Evolutionary conservation across 35 echinoderm and acorn worm genomes (phyloP).

Genomic region (Heliocidaris tuberculata): DNA sequence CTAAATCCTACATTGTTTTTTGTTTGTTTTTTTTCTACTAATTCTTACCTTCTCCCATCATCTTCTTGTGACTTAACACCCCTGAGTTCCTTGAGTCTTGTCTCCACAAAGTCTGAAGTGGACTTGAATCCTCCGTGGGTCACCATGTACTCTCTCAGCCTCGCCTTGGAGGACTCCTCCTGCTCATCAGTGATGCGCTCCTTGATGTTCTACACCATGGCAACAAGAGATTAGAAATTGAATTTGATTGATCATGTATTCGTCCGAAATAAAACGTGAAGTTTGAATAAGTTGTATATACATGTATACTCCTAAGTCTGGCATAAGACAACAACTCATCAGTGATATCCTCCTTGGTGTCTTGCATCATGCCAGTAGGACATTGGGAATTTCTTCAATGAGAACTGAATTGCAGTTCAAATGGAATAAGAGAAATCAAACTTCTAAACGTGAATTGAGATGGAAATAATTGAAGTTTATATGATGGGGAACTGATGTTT

Average conservation of each 20-base stretch:
- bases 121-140: slow-evolving; percentile 66
- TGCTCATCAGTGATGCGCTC: slow-evolving; percentile 67
- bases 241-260: no score
- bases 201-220: slow-evolving; percentile 68
- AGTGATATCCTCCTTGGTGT: no score
- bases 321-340: background rate
- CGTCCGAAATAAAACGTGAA: no score
- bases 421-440: no score
- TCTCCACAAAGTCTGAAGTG: slow-evolving; percentile 72
- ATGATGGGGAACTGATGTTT: no score
- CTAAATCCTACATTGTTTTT: no score
- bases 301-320: background rate
- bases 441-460: no score
- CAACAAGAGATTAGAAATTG: slow-evolving; percentile 15
- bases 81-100: slow-evolving; percentile 72
- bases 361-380: no score
- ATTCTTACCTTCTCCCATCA: background rate
- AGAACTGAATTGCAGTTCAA: no score
- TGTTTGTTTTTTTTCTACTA: background rate
- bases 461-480: no score
- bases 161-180: slow-evolving; percentile 63
- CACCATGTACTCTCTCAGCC: slow-evolving; percentile 74
- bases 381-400: no score
- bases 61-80: slow-evolving; percentile 32
- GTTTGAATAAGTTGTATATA: background rate